Evolutionary conservation across 2,888 invertebrate species (phyloP), one percentile per base, ranked within the genome.

Genomic region (Drosophila tripunctata): DNA sequence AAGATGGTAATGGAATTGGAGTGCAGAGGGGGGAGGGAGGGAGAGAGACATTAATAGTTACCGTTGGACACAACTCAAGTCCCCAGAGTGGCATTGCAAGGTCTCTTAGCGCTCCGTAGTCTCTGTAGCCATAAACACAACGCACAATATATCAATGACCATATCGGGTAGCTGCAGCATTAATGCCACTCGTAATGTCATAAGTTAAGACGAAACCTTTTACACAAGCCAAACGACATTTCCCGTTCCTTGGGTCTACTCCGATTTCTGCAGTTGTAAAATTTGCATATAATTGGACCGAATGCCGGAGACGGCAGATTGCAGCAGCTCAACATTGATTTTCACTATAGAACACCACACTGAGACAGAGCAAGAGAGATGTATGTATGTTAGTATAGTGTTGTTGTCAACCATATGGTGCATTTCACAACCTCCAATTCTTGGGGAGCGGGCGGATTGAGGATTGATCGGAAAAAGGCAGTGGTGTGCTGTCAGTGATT

Each of bases 161-260:
- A 81, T 87, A 80, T 80, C 86, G 82, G 75, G 82, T 80, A 47
- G 67, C 80, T 56, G 63, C 57, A 58, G 66, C 61, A n/a, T 81
- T 75, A 67, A 82, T 75, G 86, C 27, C 27, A 87, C 84, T 79
- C 56, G 86, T 88, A 82, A 82, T 88, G 81, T 86, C 81, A 88
- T 63, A 75, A 82, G 81, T 83, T 79, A 86, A 87, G 69, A 66
- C 74, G 67, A 78, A 77, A 80, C 76, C 87, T 75, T 81, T 81
- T 78, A 73, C 74, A 56, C 75, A 31, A 36, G 60, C 41, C 27
- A 27, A 50, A 51, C 40, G 65, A 27, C 27, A 27, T 10, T n/a
- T n/a, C n/a, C n/a, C n/a, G n/a, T n/a, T n/a, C n/a, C n/a, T n/a
- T n/a, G n/a, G n/a, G n/a, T 75, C 66, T 36, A 56, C 74, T 73